phyloP scores from a whole-genome alignment of 1,140 invertebrate species.

The Alviniconcha marisindica region DNA sequence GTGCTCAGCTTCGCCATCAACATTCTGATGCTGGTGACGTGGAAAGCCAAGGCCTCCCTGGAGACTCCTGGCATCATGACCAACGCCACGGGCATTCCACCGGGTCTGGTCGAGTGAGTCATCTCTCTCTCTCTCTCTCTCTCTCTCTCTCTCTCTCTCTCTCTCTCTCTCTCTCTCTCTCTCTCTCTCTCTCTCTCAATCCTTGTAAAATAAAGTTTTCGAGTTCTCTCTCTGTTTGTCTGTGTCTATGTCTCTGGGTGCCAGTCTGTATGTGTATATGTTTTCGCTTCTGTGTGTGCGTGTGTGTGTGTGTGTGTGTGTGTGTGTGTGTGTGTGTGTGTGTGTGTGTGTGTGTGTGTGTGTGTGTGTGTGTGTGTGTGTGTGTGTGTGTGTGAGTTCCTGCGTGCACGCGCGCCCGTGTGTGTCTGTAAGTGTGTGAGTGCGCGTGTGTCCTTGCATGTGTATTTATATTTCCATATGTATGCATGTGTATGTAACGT shows the following conservation, averaged over 20 bases:
- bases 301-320: too few species aligned
- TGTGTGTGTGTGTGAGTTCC: neutral
- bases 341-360: too few species aligned
- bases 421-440: conserved; percentile 17
- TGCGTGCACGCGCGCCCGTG: neutral
- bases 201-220: too few species aligned
- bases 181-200: too few species aligned
- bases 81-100: conserved; percentile 55
- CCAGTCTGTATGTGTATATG: too few species aligned
- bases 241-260: too few species aligned
- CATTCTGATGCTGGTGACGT: conserved; percentile 73
- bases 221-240: too few species aligned
- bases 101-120: conserved; percentile 53
- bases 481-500: neutral
- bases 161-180: too few species aligned
- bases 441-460: conserved; percentile 9
- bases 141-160: neutral
- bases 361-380: neutral
- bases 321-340: too few species aligned
- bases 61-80: conserved; percentile 46
- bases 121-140: neutral
- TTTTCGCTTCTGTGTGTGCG: too few species aligned
- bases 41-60: conserved; percentile 69
- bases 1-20: conserved; percentile 74
- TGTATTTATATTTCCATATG: conserved; percentile 25